Conservation (phyloP, 2,888 invertebrate species). For the Machimus atricapillus region DNA sequence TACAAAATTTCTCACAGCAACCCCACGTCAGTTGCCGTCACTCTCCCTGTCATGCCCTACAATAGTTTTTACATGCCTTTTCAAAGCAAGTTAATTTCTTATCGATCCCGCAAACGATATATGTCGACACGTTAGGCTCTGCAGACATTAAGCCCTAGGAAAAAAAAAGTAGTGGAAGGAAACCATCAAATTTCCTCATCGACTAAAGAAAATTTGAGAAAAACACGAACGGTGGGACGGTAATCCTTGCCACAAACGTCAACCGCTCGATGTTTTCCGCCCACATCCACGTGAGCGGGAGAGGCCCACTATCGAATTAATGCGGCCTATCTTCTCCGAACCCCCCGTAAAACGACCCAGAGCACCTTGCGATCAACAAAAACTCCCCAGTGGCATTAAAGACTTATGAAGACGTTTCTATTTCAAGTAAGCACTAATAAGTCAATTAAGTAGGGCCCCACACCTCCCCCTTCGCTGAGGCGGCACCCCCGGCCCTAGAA, state of each 20-base stretch:
- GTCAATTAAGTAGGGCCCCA: slow-evolving; percentile 6
- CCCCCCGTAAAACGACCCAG: background rate
- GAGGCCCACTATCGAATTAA: background rate
- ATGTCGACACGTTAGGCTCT: background rate
- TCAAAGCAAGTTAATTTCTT: background rate
- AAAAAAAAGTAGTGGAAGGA: background rate
- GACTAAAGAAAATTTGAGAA: background rate
- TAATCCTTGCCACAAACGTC: background rate
- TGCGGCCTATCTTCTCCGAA: background rate
- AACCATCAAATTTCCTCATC: background rate
- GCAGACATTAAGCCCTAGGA: background rate
- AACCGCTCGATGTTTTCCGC: background rate
- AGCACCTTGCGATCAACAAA: background rate
- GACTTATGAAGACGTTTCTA: slow-evolving; percentile 24
- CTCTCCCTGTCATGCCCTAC: background rate
- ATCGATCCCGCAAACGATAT: background rate
- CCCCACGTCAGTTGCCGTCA: background rate
- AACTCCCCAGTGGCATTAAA: slow-evolving; percentile 1
- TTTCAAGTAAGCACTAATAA: slow-evolving; percentile 20
- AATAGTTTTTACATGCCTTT: background rate
- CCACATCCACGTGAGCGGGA: background rate
- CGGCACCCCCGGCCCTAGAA: background rate
- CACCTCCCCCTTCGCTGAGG: background rate
- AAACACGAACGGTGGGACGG: background rate
- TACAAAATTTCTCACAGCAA: background rate